Base-by-base conservation (phyloP, 2,888 invertebrate species). In the Fragum whitleyi region DNA sequence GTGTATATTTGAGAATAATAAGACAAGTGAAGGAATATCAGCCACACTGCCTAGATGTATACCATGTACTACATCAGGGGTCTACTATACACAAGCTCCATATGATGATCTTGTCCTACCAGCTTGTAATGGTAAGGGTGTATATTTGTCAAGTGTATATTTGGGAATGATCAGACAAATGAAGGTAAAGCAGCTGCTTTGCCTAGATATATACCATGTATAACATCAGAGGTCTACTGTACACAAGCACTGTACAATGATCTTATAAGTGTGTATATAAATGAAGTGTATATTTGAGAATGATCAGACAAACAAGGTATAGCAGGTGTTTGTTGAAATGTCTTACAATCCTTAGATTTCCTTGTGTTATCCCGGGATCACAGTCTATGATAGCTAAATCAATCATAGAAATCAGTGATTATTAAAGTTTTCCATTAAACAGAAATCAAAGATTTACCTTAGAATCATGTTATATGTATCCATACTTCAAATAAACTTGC, bases 151-250 rank as follows among this genome's bases (percentile, higher is more conserved):
- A n/a, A n/a, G n/a, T n/a, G n/a, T n/a, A n/a, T 42, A 9, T 16
- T 16, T 42, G 42, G 42, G 9, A 11, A 42, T 42, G 16, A 42
- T 14, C 5, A 0, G 6, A 47, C 14, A 19, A 36, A 16, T 62
- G 26, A 42, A n/a, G 65, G 65, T 36, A 36, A 42, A 9, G 6
- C 65, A 42, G 65, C 65, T 6, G 14, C 21, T 42, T 42, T 65
- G 9, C 65, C 65, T 21, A 39, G 65, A 23, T 42, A 65, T 19
- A 65, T 42, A 42, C 39, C 65, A 16, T 65, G 65, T 42, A 65
- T n/a, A n/a, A 23, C 11, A 65, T 36, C 42, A 23, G 65, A 42
- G 5, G 65, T 65, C 26, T 65, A 23, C 23, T n/a, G 42, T 21
- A 65, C 42, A 23, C 65, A 42, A 19, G 42, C n/a, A 14, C 65